These are phyloP conservation scores for Cassiopea andromeda DNA, from an alignment of 30 jellyfish, hydroid and myxozoan species.

Conservation along the genomic window DNA sequence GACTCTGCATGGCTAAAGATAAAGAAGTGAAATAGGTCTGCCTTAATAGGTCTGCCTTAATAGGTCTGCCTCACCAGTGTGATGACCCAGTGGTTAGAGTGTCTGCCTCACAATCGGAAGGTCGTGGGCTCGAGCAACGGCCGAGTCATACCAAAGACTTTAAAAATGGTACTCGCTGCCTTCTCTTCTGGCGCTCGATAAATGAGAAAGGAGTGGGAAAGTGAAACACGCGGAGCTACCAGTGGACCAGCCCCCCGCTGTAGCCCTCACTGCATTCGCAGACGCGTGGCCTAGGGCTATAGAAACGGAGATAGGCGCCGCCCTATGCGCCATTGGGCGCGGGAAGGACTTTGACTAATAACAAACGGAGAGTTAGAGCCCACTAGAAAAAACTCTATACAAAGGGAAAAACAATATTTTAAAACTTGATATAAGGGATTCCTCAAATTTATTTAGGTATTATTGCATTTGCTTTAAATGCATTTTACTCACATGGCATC, in stretches of 20 bases:
- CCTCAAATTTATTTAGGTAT: too few relatives aligned
- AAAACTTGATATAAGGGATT: too few relatives aligned
- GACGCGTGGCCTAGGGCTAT: neutral
- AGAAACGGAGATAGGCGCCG: neutral
- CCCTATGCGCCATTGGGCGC: constrained; percentile 32
- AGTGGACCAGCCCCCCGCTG: neutral
- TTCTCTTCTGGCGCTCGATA: neutral
- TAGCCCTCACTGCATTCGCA: neutral
- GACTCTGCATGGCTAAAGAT: too few relatives aligned
- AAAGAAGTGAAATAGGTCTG: too few relatives aligned
- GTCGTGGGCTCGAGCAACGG: neutral
- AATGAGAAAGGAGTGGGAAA: neutral
- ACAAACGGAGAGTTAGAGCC: neutral
- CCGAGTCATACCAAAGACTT: neutral
- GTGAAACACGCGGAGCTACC: neutral
- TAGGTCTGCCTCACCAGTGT: neutral
- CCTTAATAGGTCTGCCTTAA: too few relatives aligned
- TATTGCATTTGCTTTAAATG: too few relatives aligned
- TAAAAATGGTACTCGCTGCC: neutral
- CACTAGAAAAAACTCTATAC: too few relatives aligned
- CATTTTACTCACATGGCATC: too few relatives aligned
- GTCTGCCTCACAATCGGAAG: neutral
- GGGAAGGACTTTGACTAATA: neutral
- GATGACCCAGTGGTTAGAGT: neutral
- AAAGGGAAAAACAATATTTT: too few relatives aligned